Evolutionary conservation across 2,797 vertebrate genomes (phyloP).

Genomic region (Chrosomus eos): DNA sequence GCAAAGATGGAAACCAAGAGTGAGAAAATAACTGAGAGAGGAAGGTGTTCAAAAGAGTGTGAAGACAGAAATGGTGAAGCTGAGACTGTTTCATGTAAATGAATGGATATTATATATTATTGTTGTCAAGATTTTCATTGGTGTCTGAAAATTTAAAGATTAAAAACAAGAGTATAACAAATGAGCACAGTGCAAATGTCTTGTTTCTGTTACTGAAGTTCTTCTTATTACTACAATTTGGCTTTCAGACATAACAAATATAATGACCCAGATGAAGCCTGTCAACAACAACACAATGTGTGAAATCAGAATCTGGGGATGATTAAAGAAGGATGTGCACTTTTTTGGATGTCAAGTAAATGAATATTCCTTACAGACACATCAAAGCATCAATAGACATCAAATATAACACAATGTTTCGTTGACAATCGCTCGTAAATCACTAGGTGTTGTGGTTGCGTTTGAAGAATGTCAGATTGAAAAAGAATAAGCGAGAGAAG

Average conservation of each 20-base stretch:
- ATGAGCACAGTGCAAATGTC: background rate
- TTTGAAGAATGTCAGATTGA: slow-evolving; percentile 1
- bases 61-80: background rate
- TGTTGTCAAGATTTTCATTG: background rate
- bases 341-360: background rate
- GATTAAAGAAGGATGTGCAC: background rate
- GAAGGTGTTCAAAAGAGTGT: background rate
- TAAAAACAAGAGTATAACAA: background rate
- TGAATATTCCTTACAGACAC: background rate
- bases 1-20: background rate
- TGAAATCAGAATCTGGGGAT: background rate
- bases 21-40: slow-evolving; percentile 2
- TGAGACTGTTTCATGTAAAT: background rate
- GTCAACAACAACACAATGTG: background rate
- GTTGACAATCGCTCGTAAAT: slow-evolving; percentile 9
- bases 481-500: background rate
- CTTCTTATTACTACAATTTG: background rate
- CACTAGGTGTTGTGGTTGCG: background rate
- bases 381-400: background rate
- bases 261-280: background rate
- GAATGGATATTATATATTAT: background rate
- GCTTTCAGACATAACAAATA: slow-evolving; percentile 23
- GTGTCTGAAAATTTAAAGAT: background rate
- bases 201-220: background rate
- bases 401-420: slow-evolving; percentile 2